Percentiles rank a stretch among this genome's conserved stretches.
Conservation (phyloP, 2,797 vertebrate genomes). For the Perodicticus potto region DNA sequence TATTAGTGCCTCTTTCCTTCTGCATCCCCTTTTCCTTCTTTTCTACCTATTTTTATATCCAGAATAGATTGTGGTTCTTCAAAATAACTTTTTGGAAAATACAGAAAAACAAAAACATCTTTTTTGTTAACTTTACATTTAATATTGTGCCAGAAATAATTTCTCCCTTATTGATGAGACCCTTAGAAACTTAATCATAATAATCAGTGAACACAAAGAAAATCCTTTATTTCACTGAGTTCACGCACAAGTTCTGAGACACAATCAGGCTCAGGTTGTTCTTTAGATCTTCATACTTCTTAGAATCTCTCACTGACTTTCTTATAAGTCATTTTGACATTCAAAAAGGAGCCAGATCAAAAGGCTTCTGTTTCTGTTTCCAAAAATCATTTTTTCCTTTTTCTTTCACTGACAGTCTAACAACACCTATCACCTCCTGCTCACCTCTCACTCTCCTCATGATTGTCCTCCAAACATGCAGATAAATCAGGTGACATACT, state of each 20-base stretch:
- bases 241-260: neutral
- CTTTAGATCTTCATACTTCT: conserved; percentile 74
- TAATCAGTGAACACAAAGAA: conserved; percentile 9
- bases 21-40: neutral
- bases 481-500: conserved; percentile 55
- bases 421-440: conserved; percentile 35
- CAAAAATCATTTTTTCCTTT: conserved; percentile 56
- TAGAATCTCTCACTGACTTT: conserved; percentile 60
- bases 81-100: conserved; percentile 11
- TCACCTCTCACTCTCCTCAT: conserved; percentile 44
- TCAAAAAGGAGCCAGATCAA: conserved; percentile 73
- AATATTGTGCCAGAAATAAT: neutral
- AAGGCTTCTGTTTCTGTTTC: conserved; percentile 59
- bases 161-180: neutral
- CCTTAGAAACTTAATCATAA: conserved; percentile 1
- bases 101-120: neutral
- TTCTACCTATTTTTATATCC: neutral
- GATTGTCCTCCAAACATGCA: neutral
- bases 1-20: neutral
- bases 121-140: neutral
- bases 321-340: conserved; percentile 70
- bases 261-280: neutral
- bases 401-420: conserved; percentile 62
- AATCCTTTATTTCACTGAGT: conserved; percentile 28
- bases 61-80: neutral